Base-by-base conservation (phyloP, 2,797 vertebrate species). In the Bufotes viridis region DNA sequence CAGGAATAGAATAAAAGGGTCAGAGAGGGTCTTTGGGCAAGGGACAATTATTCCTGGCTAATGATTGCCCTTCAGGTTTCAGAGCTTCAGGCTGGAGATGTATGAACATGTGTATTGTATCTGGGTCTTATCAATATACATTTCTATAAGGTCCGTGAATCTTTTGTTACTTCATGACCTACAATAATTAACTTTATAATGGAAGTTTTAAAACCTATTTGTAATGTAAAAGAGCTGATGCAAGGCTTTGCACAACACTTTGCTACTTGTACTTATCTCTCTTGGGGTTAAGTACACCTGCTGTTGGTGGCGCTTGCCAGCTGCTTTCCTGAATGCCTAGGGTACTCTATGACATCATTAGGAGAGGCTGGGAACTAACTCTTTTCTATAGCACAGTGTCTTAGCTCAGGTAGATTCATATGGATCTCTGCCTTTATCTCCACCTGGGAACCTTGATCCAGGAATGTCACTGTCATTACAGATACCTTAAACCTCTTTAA, bases 21-120 rank as follows among this genome's bases (percentile, higher is more conserved):
- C 90, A 81, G 6, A 42, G 42, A 3, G 42, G 84, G 76, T 78
- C 84, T 42, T 67, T 72, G 90, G 89, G 88, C 67, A 53, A 26
- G 69, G 86, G 90, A 83, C 91, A 93, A 90, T 84, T 87, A 75
- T 79, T 84, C 58, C 22, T 34, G 90, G 91, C 92, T 90, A 86
- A 29, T 3, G 63, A 90, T 92, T 81, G 72, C 89, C 87, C 78
- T 86, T 86, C 85, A 90, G 86, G 74, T 78, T 70, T 85, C 82
- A 90, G 80, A 87, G 15, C 74, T 90, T 85, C 83, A 91, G 82
- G 20, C 76, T 70, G 72, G 69, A 82, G 55, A 60, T 58, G 86
- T 69, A 70, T 67, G n/a, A 42, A 81, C 26, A 29, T 13, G n/a
- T 20, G 10, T 55, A 81, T 86, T 86, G 84, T 82, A 70, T 14